Percentiles rank a stretch among this genome's conserved stretches.
These are phyloP conservation scores for Lucilia sericata DNA, from an alignment of 1,140 invertebrate species.

Conservation along the genomic window DNA sequence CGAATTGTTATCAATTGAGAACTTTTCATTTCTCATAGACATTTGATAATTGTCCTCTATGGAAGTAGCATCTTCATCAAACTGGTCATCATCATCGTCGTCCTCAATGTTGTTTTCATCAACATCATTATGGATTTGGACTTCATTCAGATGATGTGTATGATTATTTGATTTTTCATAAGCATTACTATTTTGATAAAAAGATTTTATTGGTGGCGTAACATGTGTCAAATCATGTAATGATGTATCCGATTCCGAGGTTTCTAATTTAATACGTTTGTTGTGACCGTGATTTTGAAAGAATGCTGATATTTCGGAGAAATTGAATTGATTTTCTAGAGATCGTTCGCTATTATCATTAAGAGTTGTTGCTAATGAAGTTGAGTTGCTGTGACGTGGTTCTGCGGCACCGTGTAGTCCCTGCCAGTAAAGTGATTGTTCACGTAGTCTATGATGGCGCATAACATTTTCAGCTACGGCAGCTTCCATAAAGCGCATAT, in stretches of 20 bases:
- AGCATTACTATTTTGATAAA: neutral
- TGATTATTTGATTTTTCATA: neutral
- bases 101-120: slow-evolving; percentile 50
- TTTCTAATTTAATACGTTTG: slow-evolving; percentile 54
- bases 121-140: slow-evolving; percentile 13
- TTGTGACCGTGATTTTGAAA: slow-evolving; percentile 33
- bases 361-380: neutral
- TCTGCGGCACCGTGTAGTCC: neutral
- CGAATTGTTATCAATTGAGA: neutral
- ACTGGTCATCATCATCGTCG: slow-evolving; percentile 58
- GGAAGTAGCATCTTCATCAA: slow-evolving; percentile 61
- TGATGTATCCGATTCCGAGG: slow-evolving; percentile 8
- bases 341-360: neutral
- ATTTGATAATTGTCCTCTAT: slow-evolving; percentile 52
- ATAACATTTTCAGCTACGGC: slow-evolving; percentile 62
- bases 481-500: slow-evolving; percentile 64
- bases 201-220: neutral
- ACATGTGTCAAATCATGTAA: neutral
- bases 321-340: slow-evolving; percentile 27
- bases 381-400: neutral
- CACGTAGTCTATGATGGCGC: slow-evolving; percentile 53
- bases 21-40: neutral
- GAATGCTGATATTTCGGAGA: slow-evolving; percentile 12
- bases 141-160: neutral
- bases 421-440: slow-evolving; percentile 36